Conservation (phyloP, 1,140 invertebrate genomes). For the Eupristina koningsbergeri region DNA sequence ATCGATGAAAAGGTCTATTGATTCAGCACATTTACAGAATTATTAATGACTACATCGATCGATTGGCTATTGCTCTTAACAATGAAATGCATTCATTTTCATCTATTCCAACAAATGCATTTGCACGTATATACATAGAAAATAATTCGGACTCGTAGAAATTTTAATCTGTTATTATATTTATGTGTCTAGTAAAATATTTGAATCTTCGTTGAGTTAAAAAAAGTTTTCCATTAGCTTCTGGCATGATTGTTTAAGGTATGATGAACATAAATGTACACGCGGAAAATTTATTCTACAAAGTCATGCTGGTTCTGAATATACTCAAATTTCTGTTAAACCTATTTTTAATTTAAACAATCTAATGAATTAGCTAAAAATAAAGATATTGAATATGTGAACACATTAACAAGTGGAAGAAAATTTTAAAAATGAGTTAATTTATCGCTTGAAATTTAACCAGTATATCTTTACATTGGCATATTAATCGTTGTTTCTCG, state of each 20-base stretch:
- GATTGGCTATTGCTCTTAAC: too few species aligned
- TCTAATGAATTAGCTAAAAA: too few species aligned
- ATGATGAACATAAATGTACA: background rate
- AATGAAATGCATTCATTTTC: too few species aligned
- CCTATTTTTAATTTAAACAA: too few species aligned
- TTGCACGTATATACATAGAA: too few species aligned
- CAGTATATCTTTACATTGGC: background rate
- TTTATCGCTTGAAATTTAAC: background rate
- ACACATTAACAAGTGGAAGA: background rate
- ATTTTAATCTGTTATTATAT: too few species aligned
- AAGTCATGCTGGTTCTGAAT: background rate
- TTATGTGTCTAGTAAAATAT: too few species aligned
- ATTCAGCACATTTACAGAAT: background rate
- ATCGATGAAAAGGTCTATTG: background rate
- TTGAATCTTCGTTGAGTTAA: background rate
- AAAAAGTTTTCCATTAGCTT: background rate
- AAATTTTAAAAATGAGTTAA: background rate
- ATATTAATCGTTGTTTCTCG: background rate
- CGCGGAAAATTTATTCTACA: background rate
- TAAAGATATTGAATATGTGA: too few species aligned
- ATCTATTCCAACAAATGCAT: too few species aligned
- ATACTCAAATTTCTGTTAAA: too few species aligned
- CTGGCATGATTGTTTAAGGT: background rate
- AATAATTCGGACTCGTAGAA: too few species aligned
- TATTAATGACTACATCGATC: too few species aligned